A percentile compares a stretch with the other conserved stretches of the same genome.
Evolutionary conservation across 2,113 vertebrate species (phyloP).

Genomic region (Atractosteus spatula): DNA sequence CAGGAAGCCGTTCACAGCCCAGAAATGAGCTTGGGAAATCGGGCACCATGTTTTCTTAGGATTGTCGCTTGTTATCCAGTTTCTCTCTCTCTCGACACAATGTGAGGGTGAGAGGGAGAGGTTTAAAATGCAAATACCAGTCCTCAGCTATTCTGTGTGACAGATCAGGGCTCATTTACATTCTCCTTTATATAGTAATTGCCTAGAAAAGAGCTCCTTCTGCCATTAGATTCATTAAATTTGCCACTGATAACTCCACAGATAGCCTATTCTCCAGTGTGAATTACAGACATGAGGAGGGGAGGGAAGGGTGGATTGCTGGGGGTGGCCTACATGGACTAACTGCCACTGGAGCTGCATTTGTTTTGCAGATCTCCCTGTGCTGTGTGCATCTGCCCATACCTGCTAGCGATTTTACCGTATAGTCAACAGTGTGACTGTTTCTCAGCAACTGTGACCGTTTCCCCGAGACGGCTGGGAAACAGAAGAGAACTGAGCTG

Average conservation of each 20-base stretch:
- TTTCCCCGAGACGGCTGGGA: constrained; percentile 49
- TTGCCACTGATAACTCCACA: constrained; percentile 47
- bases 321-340: too few relatives aligned
- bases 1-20: neutral
- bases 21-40: constrained; percentile 36
- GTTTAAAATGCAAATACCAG: constrained; percentile 65
- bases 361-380: constrained; percentile 44
- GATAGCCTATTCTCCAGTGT: constrained; percentile 37
- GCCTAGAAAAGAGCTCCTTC: constrained; percentile 56
- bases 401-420: neutral
- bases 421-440: constrained; percentile 37
- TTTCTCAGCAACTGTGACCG: constrained; percentile 43
- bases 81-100: constrained; percentile 31
- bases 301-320: neutral
- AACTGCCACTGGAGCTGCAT: constrained; percentile 25
- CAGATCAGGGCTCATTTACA: constrained; percentile 72
- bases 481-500: constrained; percentile 44
- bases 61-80: constrained; percentile 48
- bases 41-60: constrained; percentile 32
- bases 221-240: constrained; percentile 58
- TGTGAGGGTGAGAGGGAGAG: constrained; percentile 38
- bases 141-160: constrained; percentile 62
- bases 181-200: constrained; percentile 62
- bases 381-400: neutral
- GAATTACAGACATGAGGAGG: constrained; percentile 41